These are phyloP conservation scores for Acleris laterana DNA, from an alignment of 2,888 invertebrate species.

Conservation along the genomic window DNA sequence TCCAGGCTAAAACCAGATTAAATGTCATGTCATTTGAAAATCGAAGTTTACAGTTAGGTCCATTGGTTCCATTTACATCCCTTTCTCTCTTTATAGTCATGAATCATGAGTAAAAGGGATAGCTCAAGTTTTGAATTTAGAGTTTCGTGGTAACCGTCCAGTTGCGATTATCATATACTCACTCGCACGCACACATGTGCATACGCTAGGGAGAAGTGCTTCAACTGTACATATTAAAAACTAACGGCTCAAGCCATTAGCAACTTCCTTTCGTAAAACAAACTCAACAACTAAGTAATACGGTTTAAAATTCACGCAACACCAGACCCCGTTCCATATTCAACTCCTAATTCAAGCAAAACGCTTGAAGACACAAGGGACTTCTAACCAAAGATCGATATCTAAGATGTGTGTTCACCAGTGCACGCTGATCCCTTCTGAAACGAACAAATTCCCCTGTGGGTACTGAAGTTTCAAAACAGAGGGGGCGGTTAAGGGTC, in stretches of 20 bases:
- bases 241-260: conserved; percentile 15
- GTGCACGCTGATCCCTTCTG: conserved; percentile 61
- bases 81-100: too few relatives aligned
- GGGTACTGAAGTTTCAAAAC: conserved; percentile 39
- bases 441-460: conserved; percentile 58
- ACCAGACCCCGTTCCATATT: conserved; percentile 58
- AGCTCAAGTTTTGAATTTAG: too few relatives aligned
- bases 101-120: too few relatives aligned
- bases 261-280: background rate
- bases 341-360: conserved; percentile 71
- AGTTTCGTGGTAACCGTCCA: too few relatives aligned
- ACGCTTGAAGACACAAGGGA: conserved; percentile 76
- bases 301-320: conserved; percentile 7
- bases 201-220: too few relatives aligned
- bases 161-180: too few relatives aligned
- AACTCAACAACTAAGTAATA: background rate
- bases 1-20: too few relatives aligned
- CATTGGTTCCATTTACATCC: too few relatives aligned
- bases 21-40: too few relatives aligned
- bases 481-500: conserved; percentile 56
- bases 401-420: conserved; percentile 74
- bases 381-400: conserved; percentile 77
- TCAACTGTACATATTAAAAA: background rate
- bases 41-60: too few relatives aligned
- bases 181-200: too few relatives aligned